Conservation (phyloP, 1,140 invertebrate genomes). For the Atta cephalotes region DNA sequence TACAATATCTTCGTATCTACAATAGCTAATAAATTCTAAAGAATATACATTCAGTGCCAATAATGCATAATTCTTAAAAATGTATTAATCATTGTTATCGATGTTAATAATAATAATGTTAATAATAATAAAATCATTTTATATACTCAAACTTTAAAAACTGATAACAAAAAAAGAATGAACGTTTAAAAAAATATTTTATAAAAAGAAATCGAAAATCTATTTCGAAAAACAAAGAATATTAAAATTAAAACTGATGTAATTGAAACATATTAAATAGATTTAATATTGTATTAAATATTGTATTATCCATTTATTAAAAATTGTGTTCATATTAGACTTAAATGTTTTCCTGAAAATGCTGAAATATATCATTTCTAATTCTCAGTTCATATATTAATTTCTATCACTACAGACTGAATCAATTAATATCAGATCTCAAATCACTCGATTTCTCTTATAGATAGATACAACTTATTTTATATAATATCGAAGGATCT, state of each 20-base stretch:
- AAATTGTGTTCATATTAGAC: not conserved
- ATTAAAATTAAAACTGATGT: not conserved
- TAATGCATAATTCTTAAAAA: not conserved
- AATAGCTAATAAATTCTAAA: constrained; percentile 11
- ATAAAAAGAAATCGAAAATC: not conserved
- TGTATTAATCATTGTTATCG: not conserved
- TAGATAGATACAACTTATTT: not conserved
- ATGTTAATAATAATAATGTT: not conserved
- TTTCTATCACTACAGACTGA: not conserved
- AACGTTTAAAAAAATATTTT: not conserved
- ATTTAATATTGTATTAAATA: not conserved
- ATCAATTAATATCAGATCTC: not conserved
- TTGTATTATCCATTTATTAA: not conserved
- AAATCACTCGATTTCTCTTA: not conserved
- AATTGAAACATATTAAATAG: not conserved
- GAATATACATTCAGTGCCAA: not conserved
- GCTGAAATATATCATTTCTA: not conserved
- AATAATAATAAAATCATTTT: not conserved
- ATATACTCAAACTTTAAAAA: not conserved
- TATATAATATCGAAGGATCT: not conserved
- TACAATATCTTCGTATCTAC: not conserved
- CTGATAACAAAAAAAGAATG: not conserved
- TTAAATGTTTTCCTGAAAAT: not conserved
- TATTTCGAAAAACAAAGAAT: not conserved
- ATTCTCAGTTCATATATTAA: constrained; percentile 6